Base-by-base conservation (phyloP, 2,888 invertebrate species). In the Cryptocephalus moraei region DNA sequence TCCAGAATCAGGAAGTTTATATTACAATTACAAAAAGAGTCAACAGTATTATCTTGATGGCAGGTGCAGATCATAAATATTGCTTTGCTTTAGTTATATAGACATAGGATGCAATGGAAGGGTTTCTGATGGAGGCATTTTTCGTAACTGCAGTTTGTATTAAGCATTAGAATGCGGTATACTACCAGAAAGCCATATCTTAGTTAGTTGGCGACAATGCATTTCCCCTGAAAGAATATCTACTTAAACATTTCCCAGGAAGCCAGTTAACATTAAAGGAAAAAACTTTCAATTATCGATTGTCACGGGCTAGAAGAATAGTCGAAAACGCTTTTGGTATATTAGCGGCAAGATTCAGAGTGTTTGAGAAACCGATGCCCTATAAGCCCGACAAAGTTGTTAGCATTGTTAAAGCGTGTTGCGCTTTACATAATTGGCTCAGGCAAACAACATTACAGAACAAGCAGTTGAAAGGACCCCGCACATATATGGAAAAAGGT, bases 131-230 rank as follows among this genome's bases (percentile, higher is more conserved):
- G 52, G 53, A 33, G 51, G 54, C 14, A 49, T 57, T 22, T 57
- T 52, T 40, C 44, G 49, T 31, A 43, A 45, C n/a, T 49, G 45
- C 40, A 44, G 43, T 13, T 43, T 56, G 22, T 48, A 41, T 32
- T 8, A 8, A 47, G 42, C 46, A 34, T 45, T 54, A 41, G 46
- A 47, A 41, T 40, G 46, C 41, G 38, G 42, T 33, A 31, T 34
- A 9, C 36, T 48, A 14, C 45, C 51, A 33, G 40, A 51, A n/a
- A 52, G 51, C n/a, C 50, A 46, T 44, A 48, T 53, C 31, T 41
- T 59, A 36, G 44, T 41, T 59, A 36, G 44, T 59, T 14, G 58
- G 43, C 14, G 58, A 60, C 43, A 56, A 55, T 39, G 58, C 59
- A 34, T 59, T 60, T 53, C 48, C 52, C 10, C 40, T 60, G 32